Percentiles rank a stretch among this genome's conserved stretches.
These are phyloP conservation scores for Tridacna gigas DNA, from an alignment of 2,888 invertebrate species.

Conservation along the genomic window DNA sequence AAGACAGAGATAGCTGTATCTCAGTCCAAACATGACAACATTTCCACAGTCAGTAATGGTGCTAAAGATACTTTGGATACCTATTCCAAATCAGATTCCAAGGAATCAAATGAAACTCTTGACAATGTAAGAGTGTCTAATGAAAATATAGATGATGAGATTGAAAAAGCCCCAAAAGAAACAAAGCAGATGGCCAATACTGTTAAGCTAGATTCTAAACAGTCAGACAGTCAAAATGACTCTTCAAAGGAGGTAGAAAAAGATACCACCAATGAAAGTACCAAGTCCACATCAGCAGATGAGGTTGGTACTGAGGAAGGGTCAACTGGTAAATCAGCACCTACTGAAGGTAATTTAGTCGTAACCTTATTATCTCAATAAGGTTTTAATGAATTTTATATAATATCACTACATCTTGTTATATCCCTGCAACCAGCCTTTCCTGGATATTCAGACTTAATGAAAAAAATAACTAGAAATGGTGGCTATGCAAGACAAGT, in stretches of 20 bases:
- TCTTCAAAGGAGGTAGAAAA: slow-evolving; percentile 6
- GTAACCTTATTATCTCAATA: neutral
- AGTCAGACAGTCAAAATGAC: slow-evolving; percentile 25
- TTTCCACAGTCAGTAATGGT: slow-evolving; percentile 30
- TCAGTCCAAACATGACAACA: neutral
- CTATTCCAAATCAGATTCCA: slow-evolving; percentile 41
- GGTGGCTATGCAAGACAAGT: too few relatives aligned
- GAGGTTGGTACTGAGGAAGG: slow-evolving; percentile 45
- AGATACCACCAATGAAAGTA: slow-evolving; percentile 5
- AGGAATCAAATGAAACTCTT: slow-evolving; percentile 46
- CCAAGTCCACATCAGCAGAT: slow-evolving; percentile 27
- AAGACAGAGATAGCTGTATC: neutral
- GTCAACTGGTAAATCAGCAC: slow-evolving; percentile 26
- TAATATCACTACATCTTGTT: too few relatives aligned
- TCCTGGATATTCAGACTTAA: too few relatives aligned
- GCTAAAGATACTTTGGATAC: slow-evolving; percentile 20
- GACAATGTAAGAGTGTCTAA: slow-evolving; percentile 6
- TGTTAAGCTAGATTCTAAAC: slow-evolving; percentile 2
- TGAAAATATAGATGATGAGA: slow-evolving; percentile 19
- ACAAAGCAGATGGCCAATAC: slow-evolving; percentile 59
- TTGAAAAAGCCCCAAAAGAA: slow-evolving; percentile 18
- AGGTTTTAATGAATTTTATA: neutral
- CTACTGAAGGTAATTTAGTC: slow-evolving; percentile 22
- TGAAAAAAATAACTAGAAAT: too few relatives aligned
- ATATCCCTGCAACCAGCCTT: too few relatives aligned